Evolutionary conservation across 2,797 vertebrate species (phyloP).

Genomic region (Limnodromus scolopaceus): DNA sequence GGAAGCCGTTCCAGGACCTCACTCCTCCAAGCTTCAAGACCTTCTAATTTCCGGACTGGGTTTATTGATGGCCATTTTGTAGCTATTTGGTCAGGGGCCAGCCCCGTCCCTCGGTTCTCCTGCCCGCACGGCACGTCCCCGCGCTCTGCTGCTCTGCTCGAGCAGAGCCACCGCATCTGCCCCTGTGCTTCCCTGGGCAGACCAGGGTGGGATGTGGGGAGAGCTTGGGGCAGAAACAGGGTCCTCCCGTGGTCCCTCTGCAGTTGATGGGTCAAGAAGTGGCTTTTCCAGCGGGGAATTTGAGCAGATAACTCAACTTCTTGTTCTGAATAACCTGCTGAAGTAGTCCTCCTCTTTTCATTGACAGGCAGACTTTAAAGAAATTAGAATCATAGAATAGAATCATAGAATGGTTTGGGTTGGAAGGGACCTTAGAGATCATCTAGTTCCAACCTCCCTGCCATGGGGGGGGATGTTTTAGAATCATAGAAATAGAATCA

Average conservation of each 20-base stretch:
- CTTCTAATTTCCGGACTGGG: neutral
- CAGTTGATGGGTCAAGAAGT: neutral
- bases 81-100: neutral
- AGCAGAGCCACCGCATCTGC: fast-evolving
- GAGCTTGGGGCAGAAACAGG: fast-evolving
- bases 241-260: fast-evolving
- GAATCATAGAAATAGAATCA: no score
- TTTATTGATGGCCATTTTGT: neutral
- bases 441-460: neutral
- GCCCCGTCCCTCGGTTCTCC: neutral
- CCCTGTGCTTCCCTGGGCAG: fast-evolving
- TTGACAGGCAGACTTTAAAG: fast-evolving
- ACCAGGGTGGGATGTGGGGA: fast-evolving
- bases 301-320: neutral
- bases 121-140: fast-evolving
- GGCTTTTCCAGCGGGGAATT: neutral
- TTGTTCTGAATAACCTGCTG: neutral
- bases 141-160: fast-evolving
- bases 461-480: no score
- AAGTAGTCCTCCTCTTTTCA: neutral
- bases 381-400: neutral
- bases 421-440: neutral
- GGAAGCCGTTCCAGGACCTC: slow-evolving; percentile 6
- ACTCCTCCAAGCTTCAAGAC: neutral
- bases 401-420: neutral